phyloP scores from a whole-genome alignment of 2,888 invertebrate species.

The Nemapogon koenigi region DNA sequence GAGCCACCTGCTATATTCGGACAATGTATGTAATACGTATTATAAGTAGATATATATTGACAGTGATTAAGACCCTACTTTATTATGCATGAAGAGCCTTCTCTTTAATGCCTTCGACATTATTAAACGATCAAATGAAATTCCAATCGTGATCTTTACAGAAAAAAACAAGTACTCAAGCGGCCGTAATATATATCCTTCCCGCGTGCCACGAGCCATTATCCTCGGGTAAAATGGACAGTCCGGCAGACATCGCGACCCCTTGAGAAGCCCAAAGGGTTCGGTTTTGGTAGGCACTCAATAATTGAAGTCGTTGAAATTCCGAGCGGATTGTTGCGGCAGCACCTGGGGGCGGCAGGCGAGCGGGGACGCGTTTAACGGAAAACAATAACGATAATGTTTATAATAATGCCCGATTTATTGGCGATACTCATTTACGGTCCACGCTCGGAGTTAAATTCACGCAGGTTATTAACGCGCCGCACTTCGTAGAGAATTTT shows the following conservation, averaged over 20 bases:
- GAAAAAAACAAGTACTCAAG: conserved; percentile 29
- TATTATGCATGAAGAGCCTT: too few relatives aligned
- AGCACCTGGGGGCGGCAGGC: conserved; percentile 29
- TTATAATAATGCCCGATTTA: conserved; percentile 61
- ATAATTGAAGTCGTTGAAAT: conserved; percentile 63
- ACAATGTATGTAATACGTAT: too few relatives aligned
- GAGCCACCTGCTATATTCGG: too few relatives aligned
- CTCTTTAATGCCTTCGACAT: too few relatives aligned
- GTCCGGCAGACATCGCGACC: conserved; percentile 28
- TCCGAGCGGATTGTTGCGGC: conserved; percentile 53
- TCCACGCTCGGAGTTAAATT: conserved; percentile 38
- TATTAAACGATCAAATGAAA: too few relatives aligned
- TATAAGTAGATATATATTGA: too few relatives aligned
- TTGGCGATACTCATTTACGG: conserved; percentile 55
- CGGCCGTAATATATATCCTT: conserved; percentile 28
- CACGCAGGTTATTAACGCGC: conserved; percentile 41
- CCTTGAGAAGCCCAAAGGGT: conserved; percentile 55
- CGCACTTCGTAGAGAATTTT: conserved; percentile 37
- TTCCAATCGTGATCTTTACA: conserved; percentile 22
- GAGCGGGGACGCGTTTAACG: conserved; percentile 30
- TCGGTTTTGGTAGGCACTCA: conserved; percentile 55
- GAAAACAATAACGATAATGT: conserved; percentile 57
- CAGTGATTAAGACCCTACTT: too few relatives aligned
- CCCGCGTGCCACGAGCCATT: conserved; percentile 39
- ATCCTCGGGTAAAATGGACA: conserved; percentile 52